Base-by-base conservation (phyloP, 2,113 vertebrate genomes). In the Oenanthe melanoleuca region DNA sequence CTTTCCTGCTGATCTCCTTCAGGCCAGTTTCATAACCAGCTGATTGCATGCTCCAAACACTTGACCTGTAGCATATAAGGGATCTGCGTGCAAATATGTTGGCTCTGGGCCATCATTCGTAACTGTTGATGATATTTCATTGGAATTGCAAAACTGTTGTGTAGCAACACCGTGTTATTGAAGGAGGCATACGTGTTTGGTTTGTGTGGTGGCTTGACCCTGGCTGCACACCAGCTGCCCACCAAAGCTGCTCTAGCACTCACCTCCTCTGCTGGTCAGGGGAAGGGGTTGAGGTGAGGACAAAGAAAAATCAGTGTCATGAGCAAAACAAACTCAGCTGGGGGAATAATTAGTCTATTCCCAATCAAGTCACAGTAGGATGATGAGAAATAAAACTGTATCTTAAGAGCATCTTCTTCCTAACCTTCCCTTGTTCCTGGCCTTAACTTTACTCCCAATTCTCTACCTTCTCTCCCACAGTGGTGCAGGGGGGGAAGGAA, bases 141-240 rank as follows among this genome's bases (percentile, higher is more conserved):
- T 83, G 63, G 52, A 88, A 78, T 90, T 94, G 75, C 92, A 90
- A 94, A 97, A 94, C 59, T 55, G 9, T 57, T 86, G 50, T 93
- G 90, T 88, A 73, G 96, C 82, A 94, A 90, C 63, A 93, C 29
- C 33, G 4, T 70, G 37, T 65, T 91, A 37, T 64, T 92, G 86
- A 74, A 89, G 63, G 71, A 92, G 28, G 59, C 86, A 80, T 50
- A 77, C 55, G 21, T 64, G 33, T 64, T 86, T 66, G 26, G 23
- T 82, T 92, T 56, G 47, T 49, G 40, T 22, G 37, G 28, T 86
- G 37, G 56, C 28, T 75, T 81, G 42, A 57, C 67, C 23, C 5
- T 55, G 47, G 15, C 31, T 40, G 53, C 21, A 42, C 14, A 53
- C 31, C 61, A 61, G 40, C 18, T 92, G 61, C 69, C 42, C 49